phyloP scores from a whole-genome alignment of 2,888 invertebrate species.

The Norana najaformis region DNA sequence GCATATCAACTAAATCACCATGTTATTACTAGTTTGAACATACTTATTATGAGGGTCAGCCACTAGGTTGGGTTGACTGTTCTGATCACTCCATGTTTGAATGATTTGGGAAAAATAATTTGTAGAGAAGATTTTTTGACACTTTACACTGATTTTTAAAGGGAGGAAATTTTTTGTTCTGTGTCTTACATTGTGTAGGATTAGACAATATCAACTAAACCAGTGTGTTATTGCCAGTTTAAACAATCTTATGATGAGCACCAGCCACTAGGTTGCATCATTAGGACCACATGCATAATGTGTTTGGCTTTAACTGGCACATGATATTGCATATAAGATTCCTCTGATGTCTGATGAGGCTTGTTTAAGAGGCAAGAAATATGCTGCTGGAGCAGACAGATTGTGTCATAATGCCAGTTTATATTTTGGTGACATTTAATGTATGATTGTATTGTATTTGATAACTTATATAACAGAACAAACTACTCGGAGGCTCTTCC shows the following conservation, averaged over 20 bases:
- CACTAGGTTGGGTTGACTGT: not conserved
- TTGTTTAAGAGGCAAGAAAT: not conserved
- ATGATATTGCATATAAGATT: no score
- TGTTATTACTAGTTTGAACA: not conserved
- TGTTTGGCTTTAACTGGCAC: no score
- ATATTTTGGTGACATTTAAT: not conserved
- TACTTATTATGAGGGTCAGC: not conserved
- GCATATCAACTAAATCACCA: not conserved
- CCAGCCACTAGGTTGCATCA: no score
- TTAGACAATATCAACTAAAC: no score
- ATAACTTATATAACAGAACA: no score
- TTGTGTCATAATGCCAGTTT: not conserved
- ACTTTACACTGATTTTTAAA: not conserved
- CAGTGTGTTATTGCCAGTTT: no score
- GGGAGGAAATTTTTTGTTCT: not conserved
- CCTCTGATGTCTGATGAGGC: not conserved
- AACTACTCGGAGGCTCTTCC: no score
- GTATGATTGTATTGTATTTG: no score
- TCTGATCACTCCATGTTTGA: not conserved
- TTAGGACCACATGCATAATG: no score
- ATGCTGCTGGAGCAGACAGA: not conserved
- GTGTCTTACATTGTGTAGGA: no score
- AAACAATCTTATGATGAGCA: no score
- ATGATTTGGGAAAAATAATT: not conserved
- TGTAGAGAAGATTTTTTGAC: not conserved